Percentiles rank a stretch among this genome's conserved stretches.
phyloP scores from a whole-genome alignment of 2,113 vertebrate species.

The Microcebus jonahi region DNA sequence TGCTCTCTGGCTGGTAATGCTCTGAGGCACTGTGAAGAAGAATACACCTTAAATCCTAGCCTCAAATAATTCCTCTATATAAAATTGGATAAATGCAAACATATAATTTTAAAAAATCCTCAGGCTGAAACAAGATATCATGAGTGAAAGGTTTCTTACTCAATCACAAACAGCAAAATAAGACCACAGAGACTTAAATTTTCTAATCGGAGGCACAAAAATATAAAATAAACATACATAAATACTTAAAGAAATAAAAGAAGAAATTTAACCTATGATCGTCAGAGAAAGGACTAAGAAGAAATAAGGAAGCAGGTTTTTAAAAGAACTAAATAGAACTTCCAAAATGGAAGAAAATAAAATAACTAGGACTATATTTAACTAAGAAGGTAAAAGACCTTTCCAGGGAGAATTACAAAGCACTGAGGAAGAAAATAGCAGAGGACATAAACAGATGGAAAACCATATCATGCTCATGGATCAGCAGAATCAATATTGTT shows the following conservation, averaged over 20 bases:
- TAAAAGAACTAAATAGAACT: not conserved
- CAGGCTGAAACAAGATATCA: not conserved
- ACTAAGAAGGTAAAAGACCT: too few relatives aligned
- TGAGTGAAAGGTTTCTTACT: not conserved
- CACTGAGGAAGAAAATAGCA: slow-evolving; percentile 55
- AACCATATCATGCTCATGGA: too few relatives aligned
- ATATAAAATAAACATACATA: not conserved
- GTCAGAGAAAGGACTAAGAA: slow-evolving; percentile 5
- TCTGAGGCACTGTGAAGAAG: not conserved
- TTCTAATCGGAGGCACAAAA: not conserved
- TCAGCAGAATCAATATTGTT: too few relatives aligned
- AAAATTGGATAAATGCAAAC: not conserved
- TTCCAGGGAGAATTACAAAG: too few relatives aligned
- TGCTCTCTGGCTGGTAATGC: not conserved
- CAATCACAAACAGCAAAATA: not conserved
- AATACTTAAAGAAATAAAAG: slow-evolving; percentile 29
- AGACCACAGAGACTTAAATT: not conserved
- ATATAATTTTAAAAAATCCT: not conserved
- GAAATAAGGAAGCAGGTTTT: not conserved
- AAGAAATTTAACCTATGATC: not conserved
- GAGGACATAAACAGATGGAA: not conserved
- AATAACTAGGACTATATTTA: not conserved
- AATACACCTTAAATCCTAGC: not conserved
- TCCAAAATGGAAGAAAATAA: not conserved
- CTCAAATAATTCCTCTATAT: not conserved